These are phyloP conservation scores for Spinus olivaceus DNA, from an alignment of 2,797 vertebrate species.

Conservation along the genomic window DNA sequence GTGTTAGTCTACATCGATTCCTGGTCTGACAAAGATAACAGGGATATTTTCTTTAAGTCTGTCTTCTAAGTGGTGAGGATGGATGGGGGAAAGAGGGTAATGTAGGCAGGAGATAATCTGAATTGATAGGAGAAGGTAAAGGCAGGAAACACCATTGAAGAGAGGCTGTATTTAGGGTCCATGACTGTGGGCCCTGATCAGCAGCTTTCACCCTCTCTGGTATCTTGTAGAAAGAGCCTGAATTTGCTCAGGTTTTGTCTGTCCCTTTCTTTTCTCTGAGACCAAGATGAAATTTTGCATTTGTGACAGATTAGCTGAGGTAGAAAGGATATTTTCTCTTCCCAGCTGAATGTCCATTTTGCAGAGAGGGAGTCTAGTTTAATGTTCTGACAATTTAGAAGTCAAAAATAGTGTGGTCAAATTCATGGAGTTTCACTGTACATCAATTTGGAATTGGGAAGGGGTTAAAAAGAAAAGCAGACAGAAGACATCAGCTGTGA, in stretches of 20 bases:
- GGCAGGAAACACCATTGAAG: not conserved
- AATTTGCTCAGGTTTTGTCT: not conserved
- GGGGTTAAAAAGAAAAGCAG: not conserved
- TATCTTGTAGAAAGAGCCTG: not conserved
- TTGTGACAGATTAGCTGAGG: not conserved
- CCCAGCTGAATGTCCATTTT: not conserved
- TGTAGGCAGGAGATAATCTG: not conserved
- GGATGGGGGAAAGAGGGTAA: not conserved
- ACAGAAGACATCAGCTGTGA: not conserved
- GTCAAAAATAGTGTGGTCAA: not conserved
- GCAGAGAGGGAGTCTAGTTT: not conserved
- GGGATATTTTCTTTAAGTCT: not conserved
- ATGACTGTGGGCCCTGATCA: not conserved
- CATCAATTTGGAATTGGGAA: not conserved
- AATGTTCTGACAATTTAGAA: not conserved
- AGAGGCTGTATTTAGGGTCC: not conserved
- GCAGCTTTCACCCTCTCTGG: not conserved
- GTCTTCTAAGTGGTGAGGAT: not conserved
- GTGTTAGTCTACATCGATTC: not conserved
- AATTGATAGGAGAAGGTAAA: not conserved
- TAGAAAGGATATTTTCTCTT: not conserved
- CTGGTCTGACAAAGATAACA: not conserved
- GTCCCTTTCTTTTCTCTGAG: not conserved
- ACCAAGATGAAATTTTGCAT: not conserved
- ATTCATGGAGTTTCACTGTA: not conserved